Evolutionary conservation across 1,140 invertebrate genomes (phyloP), one percentile per base, ranked within the genome.

Genomic region (Leptinotarsa texana): DNA sequence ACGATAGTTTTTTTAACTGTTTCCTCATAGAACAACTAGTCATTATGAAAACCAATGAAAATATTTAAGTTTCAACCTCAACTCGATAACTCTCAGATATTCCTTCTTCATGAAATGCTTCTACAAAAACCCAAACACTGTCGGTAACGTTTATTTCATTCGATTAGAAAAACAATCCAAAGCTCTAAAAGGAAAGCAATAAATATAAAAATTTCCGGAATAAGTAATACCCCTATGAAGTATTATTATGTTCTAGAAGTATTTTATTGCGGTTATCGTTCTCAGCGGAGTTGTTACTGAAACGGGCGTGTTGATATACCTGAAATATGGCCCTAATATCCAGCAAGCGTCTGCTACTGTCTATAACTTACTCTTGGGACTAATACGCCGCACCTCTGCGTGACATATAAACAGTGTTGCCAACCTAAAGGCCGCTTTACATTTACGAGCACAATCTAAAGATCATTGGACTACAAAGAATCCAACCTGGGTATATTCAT

Each of bases 271-370:
- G 22, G 57, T 63, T 75, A 75, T 75, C 74, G 68, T 57, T 48
- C 74, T 70, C 74, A 48, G 70, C 24, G 68, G 74, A 48, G 71
- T 73, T 63, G 69, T 75, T 75, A 67, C 47, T 22, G 63, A 21
- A 42, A 61, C 48, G 33, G 61, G 62, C 49, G 74, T 65, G 74
- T 73, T 75, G 74, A 75, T 75, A 75, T 69, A 75, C 74, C 74
- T 75, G 69, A 75, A 70, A 75, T 75, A 75, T 69, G 47, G 69
- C 61, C 48, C 68, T 75, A 75, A 75, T 75, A 75, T 73, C 74
- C 22, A 69, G 42, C 27, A 27, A 48, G 33, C 33, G 27, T 73
- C 62, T 73, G 18, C 18, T 68, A 68, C 24, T 68, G 42, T 57
- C 70, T 67, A 15, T 72, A 75, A 67, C 69, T 72, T 47, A 72